Base-by-base conservation (phyloP, 2,888 invertebrate genomes). In the Omphaloscelis lunosa region DNA sequence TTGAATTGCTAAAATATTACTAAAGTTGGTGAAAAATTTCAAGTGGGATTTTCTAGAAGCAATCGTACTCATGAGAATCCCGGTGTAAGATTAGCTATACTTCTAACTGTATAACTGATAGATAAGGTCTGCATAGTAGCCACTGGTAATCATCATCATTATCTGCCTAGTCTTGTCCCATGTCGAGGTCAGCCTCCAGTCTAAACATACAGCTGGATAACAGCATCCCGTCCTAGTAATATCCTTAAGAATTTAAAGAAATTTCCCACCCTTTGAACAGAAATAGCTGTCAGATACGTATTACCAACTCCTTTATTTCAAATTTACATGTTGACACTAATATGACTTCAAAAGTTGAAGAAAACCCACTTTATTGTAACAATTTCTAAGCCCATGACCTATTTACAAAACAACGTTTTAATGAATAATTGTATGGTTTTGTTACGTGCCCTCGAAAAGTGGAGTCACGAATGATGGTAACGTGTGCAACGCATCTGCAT, bases 1-100 rank as follows among this genome's bases (percentile, higher is more conserved):
- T 87, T 88, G 86, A 87, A 86, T 90, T 88, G 86, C 77, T 89
- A 85, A 87, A 80, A 75, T 61, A 76, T 79, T 77, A 72, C 75
- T 39, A 65, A 77, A 72, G 41, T 56, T 41, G 68, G 63, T 72
- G 59, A 79, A 79, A 72, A 75, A 75, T 70, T 83, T 71, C 65
- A 27, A n/a, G 27, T 17, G n/a, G 41, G 17, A 41, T n/a, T 56
- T n/a, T 56, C n/a, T 34, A 23, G 17, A 17, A 45, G 23, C 7
- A 45, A 7, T 34, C 48, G 34, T 34, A 34, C 8, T 72, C 20
- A 20, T 20, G 6, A 23, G 17, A 34, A 9, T 72, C 12, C n/a
- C 1, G 45, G n/a, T 11, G 29, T n/a, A 9, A 23, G 6, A 27
- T 15, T 70, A 9, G 39, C n/a, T 65, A 23, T 65, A 15, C 9